These are phyloP conservation scores for Polypterus senegalus DNA, from an alignment of 2,113 vertebrate genomes.

Conservation along the genomic window DNA sequence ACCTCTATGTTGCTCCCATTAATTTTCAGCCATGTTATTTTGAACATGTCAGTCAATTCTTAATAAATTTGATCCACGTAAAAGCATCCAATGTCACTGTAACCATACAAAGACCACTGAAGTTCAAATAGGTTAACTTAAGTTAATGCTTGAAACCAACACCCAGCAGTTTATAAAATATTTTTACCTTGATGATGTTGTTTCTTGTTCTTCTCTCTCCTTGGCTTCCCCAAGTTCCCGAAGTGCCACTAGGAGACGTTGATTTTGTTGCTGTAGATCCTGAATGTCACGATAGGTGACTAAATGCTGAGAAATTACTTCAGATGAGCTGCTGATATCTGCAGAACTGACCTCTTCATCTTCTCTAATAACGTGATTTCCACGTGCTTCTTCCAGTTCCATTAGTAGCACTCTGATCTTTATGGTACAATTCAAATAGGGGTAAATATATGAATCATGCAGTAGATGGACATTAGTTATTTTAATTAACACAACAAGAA, in stretches of 20 bases:
- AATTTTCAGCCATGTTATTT: too few relatives aligned
- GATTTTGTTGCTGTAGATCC: slow-evolving; percentile 93
- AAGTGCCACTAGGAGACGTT: slow-evolving; percentile 76
- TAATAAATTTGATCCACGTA: too few relatives aligned
- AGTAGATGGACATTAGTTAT: background rate
- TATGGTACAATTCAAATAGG: slow-evolving; percentile 2
- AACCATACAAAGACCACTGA: too few relatives aligned
- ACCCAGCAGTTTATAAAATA: background rate
- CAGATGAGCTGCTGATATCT: slow-evolving; percentile 84
- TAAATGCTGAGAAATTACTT: slow-evolving; percentile 85
- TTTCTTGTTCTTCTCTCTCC: slow-evolving; percentile 78
- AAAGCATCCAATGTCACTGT: too few relatives aligned
- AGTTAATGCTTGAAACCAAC: too few relatives aligned
- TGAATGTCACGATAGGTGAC: slow-evolving; percentile 87
- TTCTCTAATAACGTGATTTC: slow-evolving; percentile 76
- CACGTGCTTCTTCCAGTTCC: slow-evolving; percentile 88
- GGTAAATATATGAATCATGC: background rate
- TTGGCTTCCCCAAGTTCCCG: slow-evolving; percentile 77
- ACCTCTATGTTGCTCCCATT: too few relatives aligned
- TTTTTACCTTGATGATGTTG: slow-evolving; percentile 58
- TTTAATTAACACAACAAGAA: background rate
- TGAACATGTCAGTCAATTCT: too few relatives aligned
- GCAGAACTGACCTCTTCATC: slow-evolving; percentile 74
- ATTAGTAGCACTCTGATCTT: slow-evolving; percentile 84
- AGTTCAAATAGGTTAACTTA: too few relatives aligned